Evolutionary conservation across 1,140 invertebrate genomes (phyloP).

Genomic region (Psilanteris sp.): DNA sequence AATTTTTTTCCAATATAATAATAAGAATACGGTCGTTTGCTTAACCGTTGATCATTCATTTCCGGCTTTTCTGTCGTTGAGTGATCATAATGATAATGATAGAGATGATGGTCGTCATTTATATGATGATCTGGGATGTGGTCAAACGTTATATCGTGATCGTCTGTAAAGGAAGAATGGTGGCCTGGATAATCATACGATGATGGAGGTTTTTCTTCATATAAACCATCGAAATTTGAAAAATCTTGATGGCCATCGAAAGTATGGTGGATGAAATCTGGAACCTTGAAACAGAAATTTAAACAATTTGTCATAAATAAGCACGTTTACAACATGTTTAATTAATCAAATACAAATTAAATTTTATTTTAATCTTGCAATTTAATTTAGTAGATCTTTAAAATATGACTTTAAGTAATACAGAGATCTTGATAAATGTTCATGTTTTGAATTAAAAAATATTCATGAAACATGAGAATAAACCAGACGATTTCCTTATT

Average conservation of each 20-base stretch:
- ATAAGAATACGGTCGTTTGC: slow-evolving; percentile 87
- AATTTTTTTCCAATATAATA: slow-evolving; percentile 90
- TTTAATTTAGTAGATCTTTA: no score
- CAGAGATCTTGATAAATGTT: no score
- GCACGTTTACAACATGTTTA: no score
- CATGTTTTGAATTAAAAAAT: no score
- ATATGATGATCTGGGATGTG: no score
- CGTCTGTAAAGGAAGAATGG: slow-evolving; percentile 58
- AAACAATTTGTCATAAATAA: no score
- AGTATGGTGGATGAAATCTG: slow-evolving; percentile 40
- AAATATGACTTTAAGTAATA: no score
- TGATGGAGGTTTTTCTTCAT: slow-evolving; percentile 64
- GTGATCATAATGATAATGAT: slow-evolving; percentile 76
- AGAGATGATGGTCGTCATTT: slow-evolving; percentile 71
- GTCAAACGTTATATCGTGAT: slow-evolving; percentile 76
- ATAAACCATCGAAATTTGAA: slow-evolving; percentile 50
- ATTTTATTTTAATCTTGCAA: no score
- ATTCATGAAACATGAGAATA: no score
- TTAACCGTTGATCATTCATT: slow-evolving; percentile 83
- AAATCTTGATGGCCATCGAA: slow-evolving; percentile 29
- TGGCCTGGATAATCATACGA: slow-evolving; percentile 58
- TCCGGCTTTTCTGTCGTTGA: slow-evolving; percentile 78
- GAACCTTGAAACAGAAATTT: slow-evolving; percentile 21
- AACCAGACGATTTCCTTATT: no score
- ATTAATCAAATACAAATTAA: no score